Conservation (phyloP, 2,113 vertebrate species). For the Conger conger region DNA sequence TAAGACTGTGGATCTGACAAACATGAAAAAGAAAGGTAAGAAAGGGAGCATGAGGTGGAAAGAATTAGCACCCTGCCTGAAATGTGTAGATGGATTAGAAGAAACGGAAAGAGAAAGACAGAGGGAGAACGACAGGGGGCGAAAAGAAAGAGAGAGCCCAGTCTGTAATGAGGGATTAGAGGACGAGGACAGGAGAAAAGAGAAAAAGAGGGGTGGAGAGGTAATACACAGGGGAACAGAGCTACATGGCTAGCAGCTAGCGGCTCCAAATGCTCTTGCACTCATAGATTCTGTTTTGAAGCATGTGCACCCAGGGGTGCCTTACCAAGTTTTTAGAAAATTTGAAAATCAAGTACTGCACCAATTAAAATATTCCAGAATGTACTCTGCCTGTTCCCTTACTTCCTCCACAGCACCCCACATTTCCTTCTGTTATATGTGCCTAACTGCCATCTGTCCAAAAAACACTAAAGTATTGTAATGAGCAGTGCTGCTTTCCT, state of each 20-base stretch:
- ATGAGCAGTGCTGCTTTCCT: no score
- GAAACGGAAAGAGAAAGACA: background rate
- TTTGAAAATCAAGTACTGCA: background rate
- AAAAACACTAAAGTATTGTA: background rate
- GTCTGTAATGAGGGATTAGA: no score
- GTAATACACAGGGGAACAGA: background rate
- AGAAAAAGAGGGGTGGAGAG: background rate
- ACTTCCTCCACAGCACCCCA: background rate
- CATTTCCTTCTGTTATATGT: background rate
- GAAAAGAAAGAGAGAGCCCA: no score
- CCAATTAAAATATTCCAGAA: background rate
- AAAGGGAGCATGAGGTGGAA: no score
- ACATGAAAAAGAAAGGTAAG: constrained; percentile 4
- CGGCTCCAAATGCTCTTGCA: background rate
- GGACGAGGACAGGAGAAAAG: no score
- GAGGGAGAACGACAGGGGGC: background rate
- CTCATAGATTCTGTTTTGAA: background rate
- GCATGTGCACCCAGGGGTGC: background rate
- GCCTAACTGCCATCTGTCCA: background rate
- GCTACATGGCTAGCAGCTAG: background rate
- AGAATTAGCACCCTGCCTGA: no score
- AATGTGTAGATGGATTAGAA: no score
- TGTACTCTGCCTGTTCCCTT: background rate
- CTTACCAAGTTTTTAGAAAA: background rate
- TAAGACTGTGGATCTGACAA: background rate